A percentile compares a stretch with the other conserved stretches of the same genome.
These are phyloP conservation scores for Antigone vipio DNA, from an alignment of 2,113 vertebrate genomes.

Conservation along the genomic window DNA sequence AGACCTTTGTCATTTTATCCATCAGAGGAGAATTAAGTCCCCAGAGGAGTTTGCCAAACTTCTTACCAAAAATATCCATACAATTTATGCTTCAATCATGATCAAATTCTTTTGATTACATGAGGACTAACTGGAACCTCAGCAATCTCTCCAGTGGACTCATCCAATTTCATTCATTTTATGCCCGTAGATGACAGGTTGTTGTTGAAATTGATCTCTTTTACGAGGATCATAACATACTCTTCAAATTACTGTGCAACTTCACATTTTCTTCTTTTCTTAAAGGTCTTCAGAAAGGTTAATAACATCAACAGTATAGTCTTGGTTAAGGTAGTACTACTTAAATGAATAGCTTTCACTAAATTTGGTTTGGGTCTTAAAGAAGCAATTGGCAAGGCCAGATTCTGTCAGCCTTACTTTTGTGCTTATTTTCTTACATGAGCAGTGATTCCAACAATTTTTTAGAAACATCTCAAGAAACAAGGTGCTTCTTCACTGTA, in stretches of 20 bases:
- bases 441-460: not conserved
- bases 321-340: not conserved
- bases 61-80: conserved; percentile 39
- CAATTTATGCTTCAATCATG: conserved; percentile 31
- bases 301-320: not conserved
- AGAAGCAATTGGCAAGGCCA: not conserved
- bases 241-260: conserved; percentile 25
- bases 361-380: not conserved
- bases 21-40: conserved; percentile 29
- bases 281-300: conserved; percentile 18
- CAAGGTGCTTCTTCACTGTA: not conserved
- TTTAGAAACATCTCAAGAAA: not conserved
- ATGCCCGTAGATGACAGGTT: conserved; percentile 10
- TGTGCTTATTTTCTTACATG: not conserved
- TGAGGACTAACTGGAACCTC: conserved; percentile 16
- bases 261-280: conserved; percentile 18
- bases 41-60: conserved; percentile 1
- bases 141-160: not conserved
- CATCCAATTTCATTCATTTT: conserved; percentile 29
- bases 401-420: not conserved
- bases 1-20: not conserved
- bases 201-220: conserved; percentile 62
- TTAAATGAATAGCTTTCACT: not conserved
- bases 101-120: conserved; percentile 45
- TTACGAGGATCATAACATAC: conserved; percentile 11